Conservation (phyloP, 2,888 invertebrate genomes). For the Oxyscelio sp. region DNA sequence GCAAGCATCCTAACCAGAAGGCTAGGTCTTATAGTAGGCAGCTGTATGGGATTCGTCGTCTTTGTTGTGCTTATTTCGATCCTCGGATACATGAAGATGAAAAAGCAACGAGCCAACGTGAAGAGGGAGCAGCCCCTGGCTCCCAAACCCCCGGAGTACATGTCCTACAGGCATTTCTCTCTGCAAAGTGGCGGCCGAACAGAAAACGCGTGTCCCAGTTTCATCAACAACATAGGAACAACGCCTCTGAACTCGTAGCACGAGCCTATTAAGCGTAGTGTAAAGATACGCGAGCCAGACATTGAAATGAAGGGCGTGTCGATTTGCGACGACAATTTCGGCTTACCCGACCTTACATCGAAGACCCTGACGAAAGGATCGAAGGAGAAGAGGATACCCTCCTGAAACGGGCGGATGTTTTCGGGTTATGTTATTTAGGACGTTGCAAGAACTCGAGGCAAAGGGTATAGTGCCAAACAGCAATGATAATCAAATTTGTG, state of each 20-base stretch:
- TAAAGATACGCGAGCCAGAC: slow-evolving; percentile 79
- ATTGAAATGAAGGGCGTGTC: slow-evolving; percentile 85
- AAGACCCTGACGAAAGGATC: slow-evolving; percentile 57
- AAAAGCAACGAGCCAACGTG: slow-evolving; percentile 93
- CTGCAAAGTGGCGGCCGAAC: slow-evolving; percentile 91
- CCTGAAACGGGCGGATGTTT: slow-evolving; percentile 60
- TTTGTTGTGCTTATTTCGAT: slow-evolving; percentile 95
- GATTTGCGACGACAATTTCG: slow-evolving; percentile 76
- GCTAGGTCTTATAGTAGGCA: slow-evolving; percentile 95
- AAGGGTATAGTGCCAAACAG: slow-evolving; percentile 65
- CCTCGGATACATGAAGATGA: slow-evolving; percentile 95
- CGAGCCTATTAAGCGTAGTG: slow-evolving; percentile 79
- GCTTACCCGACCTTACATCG: slow-evolving; percentile 57
- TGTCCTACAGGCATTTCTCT: slow-evolving; percentile 93
- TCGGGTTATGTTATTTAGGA: slow-evolving; percentile 69
- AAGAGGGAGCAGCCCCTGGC: slow-evolving; percentile 92
- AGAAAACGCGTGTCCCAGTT: slow-evolving; percentile 87
- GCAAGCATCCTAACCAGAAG: slow-evolving; percentile 94
- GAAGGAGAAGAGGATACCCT: slow-evolving; percentile 53
- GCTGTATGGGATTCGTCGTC: slow-evolving; percentile 95
- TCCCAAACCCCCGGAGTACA: slow-evolving; percentile 93
- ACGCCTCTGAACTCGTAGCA: slow-evolving; percentile 87
- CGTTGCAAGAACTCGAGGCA: slow-evolving; percentile 36
- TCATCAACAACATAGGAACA: slow-evolving; percentile 86
- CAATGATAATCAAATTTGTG: slow-evolving; percentile 68